These are phyloP conservation scores for Drosophila pseudoananassae DNA, from an alignment of 1,140 invertebrate species.

Conservation along the genomic window DNA sequence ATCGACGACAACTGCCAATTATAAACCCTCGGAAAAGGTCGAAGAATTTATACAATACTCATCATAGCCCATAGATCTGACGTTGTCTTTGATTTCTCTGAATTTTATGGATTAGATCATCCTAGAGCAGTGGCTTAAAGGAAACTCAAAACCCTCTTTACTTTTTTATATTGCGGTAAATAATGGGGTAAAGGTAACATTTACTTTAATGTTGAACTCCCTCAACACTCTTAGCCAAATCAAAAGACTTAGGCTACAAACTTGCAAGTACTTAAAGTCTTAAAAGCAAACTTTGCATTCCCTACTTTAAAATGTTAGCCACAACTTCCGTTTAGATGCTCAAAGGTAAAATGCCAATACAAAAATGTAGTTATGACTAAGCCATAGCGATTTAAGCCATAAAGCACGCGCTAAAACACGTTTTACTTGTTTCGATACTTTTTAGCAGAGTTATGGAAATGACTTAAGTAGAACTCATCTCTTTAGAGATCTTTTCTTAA, in stretches of 20 bases:
- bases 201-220: not conserved
- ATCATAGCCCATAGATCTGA: constrained; percentile 20
- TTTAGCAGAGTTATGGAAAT: constrained; percentile 46
- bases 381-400: constrained; percentile 42
- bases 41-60: constrained; percentile 11
- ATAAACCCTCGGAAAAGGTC: constrained; percentile 22
- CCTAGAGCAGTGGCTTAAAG: not conserved
- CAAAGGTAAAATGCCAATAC: constrained; percentile 44
- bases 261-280: constrained; percentile 6
- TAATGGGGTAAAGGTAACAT: not conserved
- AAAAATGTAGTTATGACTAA: constrained; percentile 67
- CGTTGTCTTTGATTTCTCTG: constrained; percentile 34
- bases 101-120: constrained; percentile 40
- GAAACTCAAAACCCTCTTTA: constrained; percentile 9
- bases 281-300: not conserved
- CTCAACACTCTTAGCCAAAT: not conserved
- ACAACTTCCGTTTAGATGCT: constrained; percentile 61
- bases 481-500: constrained; percentile 33
- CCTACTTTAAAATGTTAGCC: constrained; percentile 8
- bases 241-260: constrained; percentile 41
- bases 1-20: constrained; percentile 46
- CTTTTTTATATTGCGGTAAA: not conserved
- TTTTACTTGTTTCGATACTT: constrained; percentile 54
- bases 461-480: constrained; percentile 69
- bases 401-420: constrained; percentile 69